Evolutionary conservation across 2,113 vertebrate genomes (phyloP).

Genomic region (Arvicanthis niloticus): DNA sequence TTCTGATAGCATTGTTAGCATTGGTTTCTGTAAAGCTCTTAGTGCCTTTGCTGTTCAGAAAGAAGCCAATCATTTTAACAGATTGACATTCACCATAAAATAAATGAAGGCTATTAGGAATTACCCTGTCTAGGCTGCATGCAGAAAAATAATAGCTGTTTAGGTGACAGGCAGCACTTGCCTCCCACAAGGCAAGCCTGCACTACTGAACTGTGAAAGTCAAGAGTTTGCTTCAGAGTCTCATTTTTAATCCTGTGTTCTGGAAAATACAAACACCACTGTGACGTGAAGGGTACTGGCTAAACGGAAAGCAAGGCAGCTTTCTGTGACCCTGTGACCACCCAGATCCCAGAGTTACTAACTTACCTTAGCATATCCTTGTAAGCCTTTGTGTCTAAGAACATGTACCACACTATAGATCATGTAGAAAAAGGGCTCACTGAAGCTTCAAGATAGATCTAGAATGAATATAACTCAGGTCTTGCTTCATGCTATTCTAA

Average conservation of each 20-base stretch:
- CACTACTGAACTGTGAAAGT: constrained; percentile 63
- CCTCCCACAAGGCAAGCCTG: background rate
- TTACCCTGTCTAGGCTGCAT: constrained; percentile 53
- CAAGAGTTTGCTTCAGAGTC: background rate
- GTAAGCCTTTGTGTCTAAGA: constrained; percentile 5
- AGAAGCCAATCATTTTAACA: constrained; percentile 29
- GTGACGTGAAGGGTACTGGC: background rate
- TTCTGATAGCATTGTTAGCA: background rate
- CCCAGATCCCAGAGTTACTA: background rate
- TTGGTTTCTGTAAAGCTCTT: background rate
- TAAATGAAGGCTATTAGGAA: constrained; percentile 35
- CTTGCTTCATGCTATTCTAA: constrained; percentile 20
- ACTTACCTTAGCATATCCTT: background rate
- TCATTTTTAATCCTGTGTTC: constrained; percentile 58
- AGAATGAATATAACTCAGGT: background rate
- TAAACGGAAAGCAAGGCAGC: background rate
- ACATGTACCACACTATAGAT: background rate
- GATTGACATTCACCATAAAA: constrained; percentile 44
- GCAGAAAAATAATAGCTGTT: constrained; percentile 67
- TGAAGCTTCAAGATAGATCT: constrained; percentile 47
- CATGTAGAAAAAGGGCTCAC: constrained; percentile 28
- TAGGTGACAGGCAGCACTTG: constrained; percentile 17
- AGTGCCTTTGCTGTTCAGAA: background rate
- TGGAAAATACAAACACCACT: background rate
- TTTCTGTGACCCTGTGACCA: constrained; percentile 39